phyloP scores from a whole-genome alignment of 2,113 vertebrate species.

The Amphiprion percula region DNA sequence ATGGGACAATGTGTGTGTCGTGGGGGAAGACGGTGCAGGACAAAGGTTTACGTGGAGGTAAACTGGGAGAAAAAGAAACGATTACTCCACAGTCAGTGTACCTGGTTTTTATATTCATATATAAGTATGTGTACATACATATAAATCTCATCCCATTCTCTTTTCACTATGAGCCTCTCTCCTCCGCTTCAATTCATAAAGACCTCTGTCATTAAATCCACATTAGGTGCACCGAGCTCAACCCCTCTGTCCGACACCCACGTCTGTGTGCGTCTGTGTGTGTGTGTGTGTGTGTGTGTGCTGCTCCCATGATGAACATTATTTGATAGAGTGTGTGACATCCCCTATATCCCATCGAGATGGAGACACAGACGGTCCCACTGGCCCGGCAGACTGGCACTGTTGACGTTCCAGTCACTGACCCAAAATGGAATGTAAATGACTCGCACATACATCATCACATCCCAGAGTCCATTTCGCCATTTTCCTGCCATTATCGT shows the following conservation, averaged over 20 bases:
- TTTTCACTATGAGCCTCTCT: slow-evolving; percentile 41
- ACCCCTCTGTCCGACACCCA: slow-evolving; percentile 52
- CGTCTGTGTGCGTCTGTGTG: slow-evolving; percentile 25
- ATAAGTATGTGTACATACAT: neutral
- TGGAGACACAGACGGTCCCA: slow-evolving; percentile 61
- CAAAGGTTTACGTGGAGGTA: slow-evolving; percentile 44
- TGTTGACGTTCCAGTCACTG: slow-evolving; percentile 67
- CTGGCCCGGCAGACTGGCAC: slow-evolving; percentile 49
- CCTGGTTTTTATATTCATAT: slow-evolving; percentile 4
- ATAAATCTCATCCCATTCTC: slow-evolving; percentile 29
- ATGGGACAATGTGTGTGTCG: slow-evolving; percentile 55
- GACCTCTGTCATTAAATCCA: slow-evolving; percentile 80
- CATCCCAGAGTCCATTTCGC: slow-evolving; percentile 64
- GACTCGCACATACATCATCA: slow-evolving; percentile 57
- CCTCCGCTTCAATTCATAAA: slow-evolving; percentile 72
- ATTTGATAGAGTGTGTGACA: slow-evolving; percentile 76
- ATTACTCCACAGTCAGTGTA: slow-evolving; percentile 38
- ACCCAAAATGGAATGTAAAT: slow-evolving; percentile 64
- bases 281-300: slow-evolving; percentile 24
- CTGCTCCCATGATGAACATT: slow-evolving; percentile 66
- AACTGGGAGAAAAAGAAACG: slow-evolving; percentile 53
- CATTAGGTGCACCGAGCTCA: slow-evolving; percentile 73
- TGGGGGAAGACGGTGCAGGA: slow-evolving; percentile 12
- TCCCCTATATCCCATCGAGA: slow-evolving; percentile 61
- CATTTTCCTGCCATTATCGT: slow-evolving; percentile 50